A percentile compares a stretch with the other conserved stretches of the same genome.
These are phyloP conservation scores for Sorex maritimensis DNA, from an alignment of 2,797 vertebrate genomes.

Conservation along the genomic window DNA sequence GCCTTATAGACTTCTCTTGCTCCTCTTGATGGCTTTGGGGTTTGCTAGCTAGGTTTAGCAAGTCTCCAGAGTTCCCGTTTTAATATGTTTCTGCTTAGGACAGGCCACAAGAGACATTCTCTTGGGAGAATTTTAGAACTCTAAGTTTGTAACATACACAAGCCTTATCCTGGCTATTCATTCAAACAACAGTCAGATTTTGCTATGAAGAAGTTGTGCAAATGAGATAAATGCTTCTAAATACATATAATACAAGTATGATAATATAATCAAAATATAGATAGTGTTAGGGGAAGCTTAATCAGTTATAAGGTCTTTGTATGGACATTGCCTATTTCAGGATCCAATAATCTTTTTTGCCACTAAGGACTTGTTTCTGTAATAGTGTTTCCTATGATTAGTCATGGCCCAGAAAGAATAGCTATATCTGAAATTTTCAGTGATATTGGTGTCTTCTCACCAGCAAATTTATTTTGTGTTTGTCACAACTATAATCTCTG, in stretches of 20 bases:
- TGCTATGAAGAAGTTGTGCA: not conserved
- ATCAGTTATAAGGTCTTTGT: not conserved
- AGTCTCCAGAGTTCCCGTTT: not conserved
- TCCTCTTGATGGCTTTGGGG: not conserved
- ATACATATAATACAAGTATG: constrained; percentile 7
- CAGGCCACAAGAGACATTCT: not conserved
- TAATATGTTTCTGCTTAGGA: not conserved
- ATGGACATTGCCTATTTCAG: not conserved
- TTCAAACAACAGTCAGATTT: not conserved
- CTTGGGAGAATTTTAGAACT: not conserved
- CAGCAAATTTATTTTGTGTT: too few relatives aligned
- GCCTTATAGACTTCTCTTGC: not conserved
- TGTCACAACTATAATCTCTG: too few relatives aligned
- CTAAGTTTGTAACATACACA: not conserved
- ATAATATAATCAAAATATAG: not conserved
- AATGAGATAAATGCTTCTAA: not conserved
- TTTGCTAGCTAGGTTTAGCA: not conserved
- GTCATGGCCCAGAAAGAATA: too few relatives aligned
- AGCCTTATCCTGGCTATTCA: not conserved
- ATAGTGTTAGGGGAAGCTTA: not conserved
- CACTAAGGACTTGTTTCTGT: not conserved
- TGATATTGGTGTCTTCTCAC: too few relatives aligned
- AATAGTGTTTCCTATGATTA: not conserved
- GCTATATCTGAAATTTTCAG: too few relatives aligned
- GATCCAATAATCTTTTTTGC: not conserved